These are phyloP conservation scores for Cercopithecus neglectus DNA, from an alignment of 2,797 vertebrate species.

Conservation along the genomic window DNA sequence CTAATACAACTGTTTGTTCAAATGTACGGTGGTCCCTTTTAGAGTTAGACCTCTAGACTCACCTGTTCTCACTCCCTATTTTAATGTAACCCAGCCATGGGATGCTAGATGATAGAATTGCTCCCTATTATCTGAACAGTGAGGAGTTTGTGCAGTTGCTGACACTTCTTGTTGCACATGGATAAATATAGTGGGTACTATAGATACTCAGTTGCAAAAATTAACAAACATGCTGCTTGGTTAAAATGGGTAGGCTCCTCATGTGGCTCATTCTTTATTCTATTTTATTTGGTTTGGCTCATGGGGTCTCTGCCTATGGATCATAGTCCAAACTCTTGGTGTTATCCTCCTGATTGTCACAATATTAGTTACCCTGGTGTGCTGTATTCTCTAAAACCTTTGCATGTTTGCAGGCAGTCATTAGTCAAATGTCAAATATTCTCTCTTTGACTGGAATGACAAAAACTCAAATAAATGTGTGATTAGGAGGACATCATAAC, in stretches of 20 bases:
- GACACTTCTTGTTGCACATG: not conserved
- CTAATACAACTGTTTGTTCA: not conserved
- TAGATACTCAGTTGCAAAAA: not conserved
- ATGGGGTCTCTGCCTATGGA: not conserved
- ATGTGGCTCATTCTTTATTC: not conserved
- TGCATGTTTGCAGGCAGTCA: not conserved
- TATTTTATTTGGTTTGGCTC: not conserved
- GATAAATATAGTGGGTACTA: not conserved
- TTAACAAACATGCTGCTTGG: not conserved
- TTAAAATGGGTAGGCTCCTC: not conserved
- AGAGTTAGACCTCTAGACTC: not conserved
- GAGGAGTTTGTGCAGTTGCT: not conserved
- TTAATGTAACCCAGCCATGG: not conserved
- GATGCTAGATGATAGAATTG: not conserved
- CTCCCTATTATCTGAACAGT: not conserved
- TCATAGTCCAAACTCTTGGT: not conserved
- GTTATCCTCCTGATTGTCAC: not conserved
- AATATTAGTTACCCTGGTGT: not conserved
- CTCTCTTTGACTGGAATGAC: not conserved
- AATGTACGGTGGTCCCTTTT: not conserved
- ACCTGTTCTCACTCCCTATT: not conserved
- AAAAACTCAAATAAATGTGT: not conserved
- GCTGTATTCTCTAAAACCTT: not conserved
- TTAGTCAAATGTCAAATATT: not conserved
- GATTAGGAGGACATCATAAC: not conserved